These are phyloP conservation scores for Mythimna loreyi DNA, from an alignment of 2,888 invertebrate species.

Conservation along the genomic window DNA sequence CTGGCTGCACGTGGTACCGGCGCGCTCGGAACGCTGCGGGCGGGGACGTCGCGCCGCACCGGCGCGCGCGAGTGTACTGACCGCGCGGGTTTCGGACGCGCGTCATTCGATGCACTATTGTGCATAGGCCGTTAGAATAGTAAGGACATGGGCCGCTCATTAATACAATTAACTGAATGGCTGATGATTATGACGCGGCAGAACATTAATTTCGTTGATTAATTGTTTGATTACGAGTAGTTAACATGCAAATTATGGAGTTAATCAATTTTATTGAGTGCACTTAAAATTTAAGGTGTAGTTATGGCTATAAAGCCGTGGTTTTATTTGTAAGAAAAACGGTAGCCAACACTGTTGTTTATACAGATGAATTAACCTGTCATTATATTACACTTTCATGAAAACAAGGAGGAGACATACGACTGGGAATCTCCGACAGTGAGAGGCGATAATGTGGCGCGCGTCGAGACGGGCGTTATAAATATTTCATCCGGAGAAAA, in stretches of 20 bases:
- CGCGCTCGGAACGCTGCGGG: slow-evolving; percentile 63
- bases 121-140: slow-evolving; percentile 82
- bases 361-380: slow-evolving; percentile 19
- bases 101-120: slow-evolving; percentile 77
- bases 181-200: slow-evolving; percentile 11
- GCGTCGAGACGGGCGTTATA: slow-evolving; percentile 61
- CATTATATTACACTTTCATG: slow-evolving; percentile 39
- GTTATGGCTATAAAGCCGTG: slow-evolving; percentile 9
- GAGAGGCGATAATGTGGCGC: slow-evolving; percentile 45
- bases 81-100: slow-evolving; percentile 83
- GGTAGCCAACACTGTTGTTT: not conserved
- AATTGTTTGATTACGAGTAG: slow-evolving; percentile 10
- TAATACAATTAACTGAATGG: slow-evolving; percentile 31
- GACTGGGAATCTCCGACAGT: slow-evolving; percentile 37
- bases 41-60: slow-evolving; percentile 80
- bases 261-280: slow-evolving; percentile 14
- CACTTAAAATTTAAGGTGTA: slow-evolving; percentile 15
- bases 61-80: slow-evolving; percentile 88
- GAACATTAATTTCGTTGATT: slow-evolving; percentile 17
- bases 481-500: slow-evolving; percentile 71
- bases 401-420: slow-evolving; percentile 24
- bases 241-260: slow-evolving; percentile 30
- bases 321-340: not conserved
- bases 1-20: slow-evolving; percentile 78
- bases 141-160: slow-evolving; percentile 72